These are phyloP conservation scores for Stictonetta naevosa DNA, from an alignment of 2,113 vertebrate genomes.

Conservation along the genomic window DNA sequence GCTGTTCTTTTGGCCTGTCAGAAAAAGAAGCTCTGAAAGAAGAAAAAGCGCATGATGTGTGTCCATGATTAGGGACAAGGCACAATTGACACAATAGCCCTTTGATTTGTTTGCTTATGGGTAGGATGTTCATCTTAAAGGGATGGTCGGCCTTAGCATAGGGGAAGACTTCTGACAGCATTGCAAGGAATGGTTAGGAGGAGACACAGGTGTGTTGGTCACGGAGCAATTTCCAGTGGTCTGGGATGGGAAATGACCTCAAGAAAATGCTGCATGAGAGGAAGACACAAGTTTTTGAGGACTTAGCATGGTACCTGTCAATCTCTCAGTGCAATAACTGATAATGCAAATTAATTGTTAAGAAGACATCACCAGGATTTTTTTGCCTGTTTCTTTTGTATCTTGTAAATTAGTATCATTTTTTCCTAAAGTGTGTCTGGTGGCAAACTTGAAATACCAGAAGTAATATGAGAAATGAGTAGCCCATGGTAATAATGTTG, in stretches of 20 bases:
- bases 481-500: background rate
- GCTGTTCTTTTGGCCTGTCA: background rate
- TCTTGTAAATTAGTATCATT: background rate
- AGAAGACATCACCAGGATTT: background rate
- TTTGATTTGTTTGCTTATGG: background rate
- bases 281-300: background rate
- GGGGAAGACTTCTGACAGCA: background rate
- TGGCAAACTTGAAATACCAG: background rate
- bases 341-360: background rate
- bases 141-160: background rate
- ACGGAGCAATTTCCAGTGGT: accelerated
- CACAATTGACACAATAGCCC: background rate
- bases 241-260: background rate
- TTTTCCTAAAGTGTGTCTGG: background rate
- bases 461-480: background rate
- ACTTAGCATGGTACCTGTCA: background rate
- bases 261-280: background rate
- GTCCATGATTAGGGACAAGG: accelerated
- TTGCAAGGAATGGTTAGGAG: background rate
- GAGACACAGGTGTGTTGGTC: background rate
- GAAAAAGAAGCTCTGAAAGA: background rate
- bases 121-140: background rate
- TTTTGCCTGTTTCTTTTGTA: background rate
- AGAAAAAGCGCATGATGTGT: accelerated
- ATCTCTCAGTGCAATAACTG: background rate